These are phyloP conservation scores for Campopleginae sp. DNA, from an alignment of 2,888 invertebrate species.

Conservation along the genomic window DNA sequence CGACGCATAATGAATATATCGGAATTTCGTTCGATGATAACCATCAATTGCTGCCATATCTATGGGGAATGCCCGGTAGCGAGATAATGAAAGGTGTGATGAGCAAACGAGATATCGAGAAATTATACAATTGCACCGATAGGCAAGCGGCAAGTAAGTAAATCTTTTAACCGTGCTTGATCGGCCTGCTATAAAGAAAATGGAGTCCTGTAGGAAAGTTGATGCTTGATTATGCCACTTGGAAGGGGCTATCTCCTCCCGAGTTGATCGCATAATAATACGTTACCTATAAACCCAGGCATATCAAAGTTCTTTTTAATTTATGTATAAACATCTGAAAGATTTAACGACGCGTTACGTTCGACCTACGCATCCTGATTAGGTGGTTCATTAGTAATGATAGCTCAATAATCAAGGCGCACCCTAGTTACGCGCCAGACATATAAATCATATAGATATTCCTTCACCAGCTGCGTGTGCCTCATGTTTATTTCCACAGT, in stretches of 20 bases:
- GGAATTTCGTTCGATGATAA: background rate
- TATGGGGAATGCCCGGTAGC: background rate
- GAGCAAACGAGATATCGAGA: conserved; percentile 2
- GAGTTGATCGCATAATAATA: conserved; percentile 52
- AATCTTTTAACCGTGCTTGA: conserved; percentile 26
- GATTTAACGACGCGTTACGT: conserved; percentile 57
- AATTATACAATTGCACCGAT: background rate
- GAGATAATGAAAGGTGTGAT: background rate
- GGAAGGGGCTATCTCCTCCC: conserved; percentile 61
- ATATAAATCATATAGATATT: conserved; percentile 78
- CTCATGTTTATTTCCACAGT: conserved; percentile 48
- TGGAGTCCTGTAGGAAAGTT: conserved; percentile 36
- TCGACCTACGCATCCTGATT: conserved; percentile 73
- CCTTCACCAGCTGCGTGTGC: conserved; percentile 58
- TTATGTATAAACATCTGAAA: conserved; percentile 45
- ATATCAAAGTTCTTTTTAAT: conserved; percentile 29
- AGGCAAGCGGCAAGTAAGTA: conserved; percentile 1
- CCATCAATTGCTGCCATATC: background rate
- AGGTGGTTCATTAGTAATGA: conserved; percentile 78
- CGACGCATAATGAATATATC: background rate
- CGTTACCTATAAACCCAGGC: conserved; percentile 16
- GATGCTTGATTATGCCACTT: conserved; percentile 51
- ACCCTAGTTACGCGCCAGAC: conserved; percentile 73
- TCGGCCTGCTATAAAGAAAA: conserved; percentile 20
- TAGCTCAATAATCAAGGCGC: conserved; percentile 77